Conservation (phyloP, 2,888 invertebrate species). For the Glyphotaelius pellucidus region DNA sequence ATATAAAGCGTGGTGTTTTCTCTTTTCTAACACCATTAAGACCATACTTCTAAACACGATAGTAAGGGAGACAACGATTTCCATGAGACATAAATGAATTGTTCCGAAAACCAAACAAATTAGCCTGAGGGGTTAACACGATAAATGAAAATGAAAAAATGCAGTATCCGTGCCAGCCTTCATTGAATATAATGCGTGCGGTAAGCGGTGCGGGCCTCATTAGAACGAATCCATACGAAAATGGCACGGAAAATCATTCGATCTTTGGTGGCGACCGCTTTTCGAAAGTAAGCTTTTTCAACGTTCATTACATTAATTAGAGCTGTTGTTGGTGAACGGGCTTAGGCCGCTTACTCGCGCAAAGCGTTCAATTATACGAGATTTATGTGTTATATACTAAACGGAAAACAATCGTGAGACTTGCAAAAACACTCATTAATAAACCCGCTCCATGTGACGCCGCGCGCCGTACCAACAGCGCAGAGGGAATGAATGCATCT, state of each 20-base stretch:
- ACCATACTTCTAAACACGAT: too few species aligned
- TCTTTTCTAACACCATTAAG: too few species aligned
- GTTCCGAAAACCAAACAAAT: too few species aligned
- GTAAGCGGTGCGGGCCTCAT: conserved; percentile 42
- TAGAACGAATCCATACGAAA: conserved; percentile 55
- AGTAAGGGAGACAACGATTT: too few species aligned
- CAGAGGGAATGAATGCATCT: conserved; percentile 7
- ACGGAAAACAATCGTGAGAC: conserved; percentile 51
- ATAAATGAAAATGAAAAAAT: neutral
- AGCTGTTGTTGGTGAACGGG: conserved; percentile 33
- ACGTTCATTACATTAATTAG: conserved; percentile 7
- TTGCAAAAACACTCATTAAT: conserved; percentile 44
- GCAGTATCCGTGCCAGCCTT: neutral
- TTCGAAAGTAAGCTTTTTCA: conserved; percentile 56
- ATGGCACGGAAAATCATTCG: conserved; percentile 41
- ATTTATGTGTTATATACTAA: conserved; percentile 54
- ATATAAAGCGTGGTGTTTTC: too few species aligned
- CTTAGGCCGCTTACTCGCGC: conserved; percentile 48
- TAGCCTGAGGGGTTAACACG: neutral
- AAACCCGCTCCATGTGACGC: conserved; percentile 37
- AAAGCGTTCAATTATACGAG: conserved; percentile 57
- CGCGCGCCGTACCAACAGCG: neutral
- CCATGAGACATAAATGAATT: too few species aligned
- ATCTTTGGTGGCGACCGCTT: conserved; percentile 31
- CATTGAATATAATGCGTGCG: conserved; percentile 25